phyloP scores from a whole-genome alignment of 1,140 invertebrate species.

The Brachionus rubens region DNA sequence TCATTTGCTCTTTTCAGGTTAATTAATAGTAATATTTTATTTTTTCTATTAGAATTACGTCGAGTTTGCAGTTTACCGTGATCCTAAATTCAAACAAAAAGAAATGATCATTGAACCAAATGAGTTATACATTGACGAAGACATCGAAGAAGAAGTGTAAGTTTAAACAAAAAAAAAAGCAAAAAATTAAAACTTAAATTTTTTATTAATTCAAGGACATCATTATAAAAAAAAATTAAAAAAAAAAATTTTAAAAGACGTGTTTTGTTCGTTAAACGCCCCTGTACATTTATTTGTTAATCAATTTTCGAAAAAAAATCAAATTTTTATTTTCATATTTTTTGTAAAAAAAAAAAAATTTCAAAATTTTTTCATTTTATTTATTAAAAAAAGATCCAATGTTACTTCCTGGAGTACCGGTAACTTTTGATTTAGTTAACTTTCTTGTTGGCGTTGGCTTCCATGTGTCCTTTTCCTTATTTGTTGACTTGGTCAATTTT shows the following conservation, averaged over 20 bases:
- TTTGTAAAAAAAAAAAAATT: slow-evolving; percentile 2
- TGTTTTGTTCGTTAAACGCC: background rate
- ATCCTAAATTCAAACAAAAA: background rate
- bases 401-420: background rate
- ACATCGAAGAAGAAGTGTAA: slow-evolving; percentile 32
- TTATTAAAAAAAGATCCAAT: slow-evolving; percentile 43
- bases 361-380: slow-evolving; percentile 4
- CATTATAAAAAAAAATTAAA: slow-evolving; percentile 5
- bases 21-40: too few species aligned
- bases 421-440: slow-evolving; percentile 16
- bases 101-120: background rate
- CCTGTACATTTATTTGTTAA: slow-evolving; percentile 30
- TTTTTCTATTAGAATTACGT: background rate
- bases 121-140: background rate
- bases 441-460: slow-evolving; percentile 37
- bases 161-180: background rate
- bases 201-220: slow-evolving; percentile 33
- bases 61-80: background rate
- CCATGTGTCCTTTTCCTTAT: slow-evolving; percentile 35
- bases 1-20: too few species aligned
- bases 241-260: background rate
- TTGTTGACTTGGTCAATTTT: slow-evolving; percentile 24
- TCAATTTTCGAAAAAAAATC: background rate
- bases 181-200: background rate
- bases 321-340: slow-evolving; percentile 4